Base-by-base conservation (phyloP, 2,888 invertebrate species). In the Microdon myrmicae region DNA sequence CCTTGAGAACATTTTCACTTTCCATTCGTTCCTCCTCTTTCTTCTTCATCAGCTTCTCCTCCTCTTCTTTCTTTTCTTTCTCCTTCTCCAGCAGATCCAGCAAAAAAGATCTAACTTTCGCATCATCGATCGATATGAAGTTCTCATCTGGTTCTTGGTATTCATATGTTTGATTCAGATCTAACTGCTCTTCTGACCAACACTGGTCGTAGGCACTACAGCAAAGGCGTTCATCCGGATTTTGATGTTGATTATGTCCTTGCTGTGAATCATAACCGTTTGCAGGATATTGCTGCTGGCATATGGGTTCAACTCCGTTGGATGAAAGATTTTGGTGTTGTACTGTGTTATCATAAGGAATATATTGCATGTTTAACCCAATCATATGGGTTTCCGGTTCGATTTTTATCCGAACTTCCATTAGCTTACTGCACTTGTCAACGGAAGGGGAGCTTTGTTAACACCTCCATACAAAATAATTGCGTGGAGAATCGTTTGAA, bases 121-220 rank as follows among this genome's bases (percentile, higher is more conserved):
- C 73, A 69, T 79, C 78, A 53, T 79, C 78, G 9, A 79, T 77
- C 4, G 78, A 79, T 2, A 79, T 75, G 53, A 77, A 79, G 61
- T 78, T 78, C 67, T 79, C 79, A 17, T 75, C 74, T 1, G 76
- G 74, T 43, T 76, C 76, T 2, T 75, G 72, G 34, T 77, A 78
- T 28, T 72, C 72, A 26, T 74, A 75, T 28, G 51, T 64, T 64
- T 64, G 64, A 45, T 64, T 64, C 23, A 58, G 64, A 43, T 64
- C 64, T 58, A 64, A 25, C 26, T 64, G 56, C 6, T 64, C 64
- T 9, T 43, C 31, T 43, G 58, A 47, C 31, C 39, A 35, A 20
- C 26, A 25, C 12, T 51, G 64, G 20, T 64, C 58, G 14, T 37
- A 53, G 47, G 51, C 51, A 47, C 43, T 53, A 44, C 29, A 43